Evolutionary conservation across 2,797 vertebrate genomes (phyloP), one percentile per base, ranked within the genome.

Genomic region (Acestrorhynchus altus): DNA sequence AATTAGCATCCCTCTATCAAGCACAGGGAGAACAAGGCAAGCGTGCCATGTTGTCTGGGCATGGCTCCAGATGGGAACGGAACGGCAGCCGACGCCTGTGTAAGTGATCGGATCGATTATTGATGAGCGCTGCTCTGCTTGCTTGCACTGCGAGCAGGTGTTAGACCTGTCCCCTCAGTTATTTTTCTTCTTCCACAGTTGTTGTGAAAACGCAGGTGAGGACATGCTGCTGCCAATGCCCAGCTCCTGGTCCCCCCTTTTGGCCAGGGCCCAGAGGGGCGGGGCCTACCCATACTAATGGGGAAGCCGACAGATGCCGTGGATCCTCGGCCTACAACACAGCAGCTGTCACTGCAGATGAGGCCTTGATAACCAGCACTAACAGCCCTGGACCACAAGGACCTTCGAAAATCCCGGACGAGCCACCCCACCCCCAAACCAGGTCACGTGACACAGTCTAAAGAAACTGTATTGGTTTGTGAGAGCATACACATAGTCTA

Each of bases 261-360:
- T 79, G 83, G 61, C 22, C 51, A 20, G 42, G 18, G 49, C 77
- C 51, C 61, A 40, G 63, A 69, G 68, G 64, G 73, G 63, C 22
- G 16, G 56, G 24, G 52, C 78, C 73, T 74, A 73, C 73, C 76
- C 83, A 67, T 40, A 64, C 49, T 63, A 71, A 72, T 74, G 56
- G 71, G 68, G 59, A 67, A 35, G 60, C 76, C 80, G 74, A 88
- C 91, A 93, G 90, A 91, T 92, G 92, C 90, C 88, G 71, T 77
- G 20, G 82, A 90, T 89, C 85, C 83, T 83, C 79, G 86, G 80
- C 85, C 83, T 84, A 88, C 80, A 84, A 80, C 77, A 76, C 92
- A 92, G 89, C 92, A 93, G 90, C 90, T 93, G 93, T 91, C 88
- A 71, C 82, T 77, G 56, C 91, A 92, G 91, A 93, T 91, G 92